Conservation (phyloP, 1,140 invertebrate genomes). For the Drosophila prosaltans region DNA sequence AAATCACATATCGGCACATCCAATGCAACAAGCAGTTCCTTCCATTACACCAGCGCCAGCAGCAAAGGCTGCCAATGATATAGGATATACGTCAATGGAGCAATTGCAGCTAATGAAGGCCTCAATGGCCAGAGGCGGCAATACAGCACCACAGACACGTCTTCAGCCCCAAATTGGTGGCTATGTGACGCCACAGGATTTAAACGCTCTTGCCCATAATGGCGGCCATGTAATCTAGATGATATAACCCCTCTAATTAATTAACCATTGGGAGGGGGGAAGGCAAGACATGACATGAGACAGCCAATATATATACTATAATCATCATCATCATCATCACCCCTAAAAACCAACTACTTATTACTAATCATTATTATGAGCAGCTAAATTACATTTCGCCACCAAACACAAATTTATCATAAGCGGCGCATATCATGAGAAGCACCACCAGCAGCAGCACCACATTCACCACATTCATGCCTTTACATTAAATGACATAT, state of each 20-base stretch:
- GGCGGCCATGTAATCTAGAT: conserved; percentile 62
- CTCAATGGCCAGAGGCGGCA: neutral
- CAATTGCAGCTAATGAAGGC: conserved; percentile 69
- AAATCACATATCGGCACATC: neutral
- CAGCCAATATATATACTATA: neutral
- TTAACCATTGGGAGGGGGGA: neutral
- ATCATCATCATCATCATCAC: neutral
- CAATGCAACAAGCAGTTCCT: neutral
- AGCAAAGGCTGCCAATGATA: conserved; percentile 18
- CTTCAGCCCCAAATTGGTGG: conserved; percentile 60
- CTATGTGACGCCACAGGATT: conserved; percentile 68
- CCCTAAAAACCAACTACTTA: neutral
- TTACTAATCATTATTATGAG: neutral
- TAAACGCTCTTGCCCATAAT: conserved; percentile 68
- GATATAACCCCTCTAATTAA: neutral
- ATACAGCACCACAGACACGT: conserved; percentile 15
- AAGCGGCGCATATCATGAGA: neutral
- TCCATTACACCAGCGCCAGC: neutral
- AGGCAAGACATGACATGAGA: neutral
- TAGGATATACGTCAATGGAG: conserved; percentile 70
- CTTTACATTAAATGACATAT: neutral
- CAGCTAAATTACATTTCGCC: neutral
- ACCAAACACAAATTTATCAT: neutral
- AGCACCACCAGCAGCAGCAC: neutral
- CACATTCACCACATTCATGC: conserved; percentile 8